These are phyloP conservation scores for Pseudococcus longispinus DNA, from an alignment of 2,888 invertebrate species.

Conservation along the genomic window DNA sequence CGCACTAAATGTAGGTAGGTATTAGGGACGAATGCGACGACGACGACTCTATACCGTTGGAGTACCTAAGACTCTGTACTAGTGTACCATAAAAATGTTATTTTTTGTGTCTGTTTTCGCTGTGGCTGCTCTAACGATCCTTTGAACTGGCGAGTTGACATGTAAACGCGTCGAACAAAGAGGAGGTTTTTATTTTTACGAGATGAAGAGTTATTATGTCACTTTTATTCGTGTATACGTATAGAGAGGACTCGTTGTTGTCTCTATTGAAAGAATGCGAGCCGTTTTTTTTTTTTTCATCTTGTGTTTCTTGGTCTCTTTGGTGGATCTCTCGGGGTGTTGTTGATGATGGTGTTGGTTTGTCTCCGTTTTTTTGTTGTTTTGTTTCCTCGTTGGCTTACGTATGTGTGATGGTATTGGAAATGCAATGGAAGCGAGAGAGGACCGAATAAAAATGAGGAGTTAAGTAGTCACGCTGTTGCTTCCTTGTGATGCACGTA, in stretches of 20 bases:
- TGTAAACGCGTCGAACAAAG: constrained; percentile 34
- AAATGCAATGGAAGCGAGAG: neutral
- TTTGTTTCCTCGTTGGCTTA: neutral
- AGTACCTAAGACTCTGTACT: neutral
- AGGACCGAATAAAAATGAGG: neutral
- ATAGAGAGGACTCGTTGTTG: neutral
- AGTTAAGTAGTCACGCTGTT: constrained; percentile 38
- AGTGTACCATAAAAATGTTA: neutral
- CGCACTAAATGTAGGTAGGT: no score
- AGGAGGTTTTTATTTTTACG: constrained; percentile 43
- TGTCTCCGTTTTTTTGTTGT: neutral
- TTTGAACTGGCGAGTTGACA: constrained; percentile 40
- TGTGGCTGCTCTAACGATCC: neutral
- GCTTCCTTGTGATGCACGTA: neutral
- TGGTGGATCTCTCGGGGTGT: neutral
- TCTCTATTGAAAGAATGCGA: constrained; percentile 24
- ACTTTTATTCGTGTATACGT: constrained; percentile 29
- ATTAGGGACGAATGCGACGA: neutral
- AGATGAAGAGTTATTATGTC: constrained; percentile 53
- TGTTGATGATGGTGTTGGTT: neutral
- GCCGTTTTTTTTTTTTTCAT: neutral
- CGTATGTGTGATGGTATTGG: constrained; percentile 6
- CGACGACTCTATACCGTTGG: neutral
- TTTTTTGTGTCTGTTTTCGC: neutral
- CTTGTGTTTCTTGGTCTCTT: neutral